Evolutionary conservation across 2,113 vertebrate species (phyloP), one percentile per base, ranked within the genome.

Genomic region (Poicephalus gulielmi): DNA sequence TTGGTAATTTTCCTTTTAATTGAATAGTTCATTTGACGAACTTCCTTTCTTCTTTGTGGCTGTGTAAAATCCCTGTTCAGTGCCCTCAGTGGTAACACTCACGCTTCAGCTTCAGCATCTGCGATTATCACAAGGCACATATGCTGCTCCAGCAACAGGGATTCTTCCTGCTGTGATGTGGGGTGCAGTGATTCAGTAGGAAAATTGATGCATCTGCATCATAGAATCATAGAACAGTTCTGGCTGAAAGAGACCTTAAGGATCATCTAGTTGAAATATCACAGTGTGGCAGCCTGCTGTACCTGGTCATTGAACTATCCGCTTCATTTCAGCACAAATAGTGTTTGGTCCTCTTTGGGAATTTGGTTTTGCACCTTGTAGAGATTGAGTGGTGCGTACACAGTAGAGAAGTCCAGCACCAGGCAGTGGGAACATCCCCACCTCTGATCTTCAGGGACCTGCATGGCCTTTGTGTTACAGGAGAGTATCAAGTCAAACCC

Each of bases 81-180:
- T 70, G 31, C 4, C 49, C 35, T n/a, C 6, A 17, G 23, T 25
- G n/a, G 18, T 57, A 50, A 35, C 11, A 2, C 20, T 47, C 5
- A 7, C 5, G 8, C 30, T 55, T 83, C 64, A 70, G 43, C 33
- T 50, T 57, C 53, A 57, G 24, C 25, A 49, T 80, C 76, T 70
- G 20, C 39, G n/a, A 23, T n/a, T n/a, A 37, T 47, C 0, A 0
- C 84, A 52, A 84, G 35, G 9, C 2, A 17, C 0, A 0, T 47
- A 5, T 17, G 28, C 41, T 55, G 8, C 53, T 62, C 7, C 31
- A 80, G 6, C 7, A 55, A 57, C 1, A 17, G 30, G 52, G 31
- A 62, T 68, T 81, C 60, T 68, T 94, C 31, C 44, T 4, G 5
- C 85, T 37, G 5, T 14, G 11, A 3, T 68, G 73, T 25, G 44